These are phyloP conservation scores for Ennomos fuscantarius DNA, from an alignment of 2,888 invertebrate species.

Conservation along the genomic window DNA sequence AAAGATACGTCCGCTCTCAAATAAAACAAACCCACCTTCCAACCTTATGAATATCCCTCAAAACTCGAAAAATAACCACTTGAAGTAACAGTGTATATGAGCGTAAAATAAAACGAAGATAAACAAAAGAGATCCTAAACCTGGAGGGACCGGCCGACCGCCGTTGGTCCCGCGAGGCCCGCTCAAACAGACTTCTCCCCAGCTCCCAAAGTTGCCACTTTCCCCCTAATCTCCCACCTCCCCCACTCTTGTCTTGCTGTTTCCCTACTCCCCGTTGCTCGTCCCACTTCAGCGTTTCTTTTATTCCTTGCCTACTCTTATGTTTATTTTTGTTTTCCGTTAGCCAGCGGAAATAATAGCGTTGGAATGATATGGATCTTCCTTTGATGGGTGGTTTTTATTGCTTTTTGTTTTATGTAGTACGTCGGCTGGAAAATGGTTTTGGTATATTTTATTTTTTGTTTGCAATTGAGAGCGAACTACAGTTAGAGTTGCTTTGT, in stretches of 20 bases:
- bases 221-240: slow-evolving; percentile 36
- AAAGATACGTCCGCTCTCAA: slow-evolving; percentile 24
- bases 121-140: slow-evolving; percentile 71
- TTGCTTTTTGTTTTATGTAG: slow-evolving; percentile 35
- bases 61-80: slow-evolving; percentile 43
- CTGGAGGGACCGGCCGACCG: slow-evolving; percentile 57
- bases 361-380: slow-evolving; percentile 61
- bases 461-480: neutral
- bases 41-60: slow-evolving; percentile 28
- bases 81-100: slow-evolving; percentile 46
- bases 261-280: slow-evolving; percentile 67
- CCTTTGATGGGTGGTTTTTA: slow-evolving; percentile 36
- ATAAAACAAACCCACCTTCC: slow-evolving; percentile 29
- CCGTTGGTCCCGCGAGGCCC: slow-evolving; percentile 53
- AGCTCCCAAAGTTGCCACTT: slow-evolving; percentile 10
- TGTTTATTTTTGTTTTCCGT: slow-evolving; percentile 84
- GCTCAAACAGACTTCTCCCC: slow-evolving; percentile 49
- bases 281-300: slow-evolving; percentile 81
- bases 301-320: slow-evolving; percentile 80
- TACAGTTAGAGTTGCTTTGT: too few species aligned
- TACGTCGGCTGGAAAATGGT: slow-evolving; percentile 28
- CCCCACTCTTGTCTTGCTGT: slow-evolving; percentile 51
- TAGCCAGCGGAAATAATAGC: slow-evolving; percentile 79
- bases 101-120: slow-evolving; percentile 69
- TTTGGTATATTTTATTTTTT: slow-evolving; percentile 8